These are phyloP conservation scores for Lacerta viridis DNA, from an alignment of 2,797 vertebrate genomes.

Conservation along the genomic window DNA sequence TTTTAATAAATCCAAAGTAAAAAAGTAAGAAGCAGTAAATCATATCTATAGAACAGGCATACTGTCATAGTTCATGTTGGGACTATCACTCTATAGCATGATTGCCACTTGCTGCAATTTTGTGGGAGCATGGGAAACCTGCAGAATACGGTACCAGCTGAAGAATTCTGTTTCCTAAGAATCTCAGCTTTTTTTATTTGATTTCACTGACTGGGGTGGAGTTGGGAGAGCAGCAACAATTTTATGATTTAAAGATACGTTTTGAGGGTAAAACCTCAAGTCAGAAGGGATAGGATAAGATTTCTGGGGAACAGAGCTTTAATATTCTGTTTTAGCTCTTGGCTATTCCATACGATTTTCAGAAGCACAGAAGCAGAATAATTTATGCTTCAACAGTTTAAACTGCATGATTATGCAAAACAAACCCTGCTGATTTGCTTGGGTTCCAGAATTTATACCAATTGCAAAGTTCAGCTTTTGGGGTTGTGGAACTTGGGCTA, in stretches of 20 bases:
- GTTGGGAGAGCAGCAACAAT: not conserved
- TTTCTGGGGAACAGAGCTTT: not conserved
- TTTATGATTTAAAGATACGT: not conserved
- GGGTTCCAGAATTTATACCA: not conserved
- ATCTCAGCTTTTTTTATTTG: not conserved
- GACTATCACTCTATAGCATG: not conserved
- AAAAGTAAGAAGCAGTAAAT: not conserved
- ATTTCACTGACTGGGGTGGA: too few species aligned
- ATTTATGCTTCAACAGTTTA: not conserved
- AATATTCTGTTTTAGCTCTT: not conserved
- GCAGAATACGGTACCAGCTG: not conserved
- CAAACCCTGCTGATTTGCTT: not conserved
- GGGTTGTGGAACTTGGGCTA: not conserved
- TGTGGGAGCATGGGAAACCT: not conserved
- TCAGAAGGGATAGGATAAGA: not conserved
- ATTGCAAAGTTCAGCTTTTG: not conserved
- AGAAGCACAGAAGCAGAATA: not conserved
- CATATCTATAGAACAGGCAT: not conserved
- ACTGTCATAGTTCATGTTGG: not conserved
- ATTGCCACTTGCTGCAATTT: not conserved
- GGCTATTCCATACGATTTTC: not conserved
- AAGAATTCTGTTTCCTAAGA: not conserved
- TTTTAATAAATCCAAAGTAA: constrained; percentile 2
- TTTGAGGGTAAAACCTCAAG: not conserved
- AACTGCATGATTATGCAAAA: not conserved